A percentile compares a stretch with the other conserved stretches of the same genome.
Conservation (phyloP, 2,888 invertebrate genomes). For the Drosophila koepferae region DNA sequence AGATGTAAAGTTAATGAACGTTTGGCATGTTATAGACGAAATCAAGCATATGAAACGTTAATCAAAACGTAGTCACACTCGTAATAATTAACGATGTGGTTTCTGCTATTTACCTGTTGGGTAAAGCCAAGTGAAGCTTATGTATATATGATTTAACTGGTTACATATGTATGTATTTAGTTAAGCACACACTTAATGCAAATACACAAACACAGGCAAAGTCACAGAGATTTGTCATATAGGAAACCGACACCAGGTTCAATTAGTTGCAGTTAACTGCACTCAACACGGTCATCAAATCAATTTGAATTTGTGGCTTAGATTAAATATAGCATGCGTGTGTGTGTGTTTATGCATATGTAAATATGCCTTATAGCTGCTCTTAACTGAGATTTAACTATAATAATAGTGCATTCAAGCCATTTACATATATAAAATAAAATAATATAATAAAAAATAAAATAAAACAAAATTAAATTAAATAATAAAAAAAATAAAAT, state of each 20-base stretch:
- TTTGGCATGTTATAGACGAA: background rate
- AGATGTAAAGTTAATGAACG: background rate
- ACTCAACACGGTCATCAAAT: constrained; percentile 56
- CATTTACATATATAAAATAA: background rate
- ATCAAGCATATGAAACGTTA: constrained; percentile 5
- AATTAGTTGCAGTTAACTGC: constrained; percentile 67
- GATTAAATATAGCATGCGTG: constrained; percentile 1
- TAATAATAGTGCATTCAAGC: no score
- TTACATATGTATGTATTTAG: constrained; percentile 11
- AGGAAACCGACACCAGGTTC: constrained; percentile 30
- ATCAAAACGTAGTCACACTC: constrained; percentile 12
- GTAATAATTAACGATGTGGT: constrained; percentile 43
- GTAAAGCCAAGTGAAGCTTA: constrained; percentile 23
- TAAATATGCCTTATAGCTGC: background rate
- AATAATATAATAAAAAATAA: no score
- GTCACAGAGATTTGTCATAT: constrained; percentile 15
- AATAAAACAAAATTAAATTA: no score
- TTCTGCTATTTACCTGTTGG: constrained; percentile 34
- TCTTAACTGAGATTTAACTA: background rate
- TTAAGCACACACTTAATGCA: constrained; percentile 19
- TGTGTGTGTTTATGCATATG: background rate
- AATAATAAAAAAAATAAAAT: no score
- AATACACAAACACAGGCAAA: background rate
- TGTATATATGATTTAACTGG: background rate
- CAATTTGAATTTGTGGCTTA: constrained; percentile 63